Evolutionary conservation across 2,888 invertebrate species (phyloP).

Genomic region (Acrobeloides nanus): DNA sequence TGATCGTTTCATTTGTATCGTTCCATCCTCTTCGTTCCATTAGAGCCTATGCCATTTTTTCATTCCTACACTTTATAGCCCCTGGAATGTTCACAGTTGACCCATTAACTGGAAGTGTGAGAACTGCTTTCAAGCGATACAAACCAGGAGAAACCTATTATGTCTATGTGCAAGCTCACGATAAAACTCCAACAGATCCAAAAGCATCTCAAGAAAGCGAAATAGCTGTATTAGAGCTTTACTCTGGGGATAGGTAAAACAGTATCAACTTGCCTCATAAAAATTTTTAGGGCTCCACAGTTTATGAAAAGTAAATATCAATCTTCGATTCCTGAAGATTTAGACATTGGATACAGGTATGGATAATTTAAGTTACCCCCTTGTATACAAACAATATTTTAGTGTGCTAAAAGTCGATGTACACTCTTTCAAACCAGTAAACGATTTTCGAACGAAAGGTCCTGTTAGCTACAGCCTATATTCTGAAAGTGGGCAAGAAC

Average conservation of each 20-base stretch:
- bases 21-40: too few species aligned
- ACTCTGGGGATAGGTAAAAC: slow-evolving; percentile 74
- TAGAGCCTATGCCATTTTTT: slow-evolving; percentile 4
- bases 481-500: slow-evolving; percentile 4
- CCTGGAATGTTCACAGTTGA: slow-evolving; percentile 43
- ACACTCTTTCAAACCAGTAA: slow-evolving; percentile 69
- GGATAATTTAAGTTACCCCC: neutral
- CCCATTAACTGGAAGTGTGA: slow-evolving; percentile 34
- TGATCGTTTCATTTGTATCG: too few species aligned
- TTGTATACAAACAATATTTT: slow-evolving; percentile 35
- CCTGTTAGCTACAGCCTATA: slow-evolving; percentile 23
- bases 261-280: too few species aligned
- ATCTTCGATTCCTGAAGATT: slow-evolving; percentile 90
- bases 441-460: slow-evolving; percentile 31
- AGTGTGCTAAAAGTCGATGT: slow-evolving; percentile 94
- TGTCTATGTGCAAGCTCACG: slow-evolving; percentile 38
- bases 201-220: slow-evolving; percentile 27
- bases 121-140: slow-evolving; percentile 37
- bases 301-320: slow-evolving; percentile 91
- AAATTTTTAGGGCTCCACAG: slow-evolving; percentile 90
- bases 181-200: slow-evolving; percentile 28
- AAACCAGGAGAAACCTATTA: slow-evolving; percentile 19
- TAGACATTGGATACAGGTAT: slow-evolving; percentile 75
- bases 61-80: slow-evolving; percentile 29
- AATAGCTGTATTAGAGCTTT: slow-evolving; percentile 52